These are phyloP conservation scores for Cheilosia vulpina DNA, from an alignment of 2,888 invertebrate species.

Conservation along the genomic window DNA sequence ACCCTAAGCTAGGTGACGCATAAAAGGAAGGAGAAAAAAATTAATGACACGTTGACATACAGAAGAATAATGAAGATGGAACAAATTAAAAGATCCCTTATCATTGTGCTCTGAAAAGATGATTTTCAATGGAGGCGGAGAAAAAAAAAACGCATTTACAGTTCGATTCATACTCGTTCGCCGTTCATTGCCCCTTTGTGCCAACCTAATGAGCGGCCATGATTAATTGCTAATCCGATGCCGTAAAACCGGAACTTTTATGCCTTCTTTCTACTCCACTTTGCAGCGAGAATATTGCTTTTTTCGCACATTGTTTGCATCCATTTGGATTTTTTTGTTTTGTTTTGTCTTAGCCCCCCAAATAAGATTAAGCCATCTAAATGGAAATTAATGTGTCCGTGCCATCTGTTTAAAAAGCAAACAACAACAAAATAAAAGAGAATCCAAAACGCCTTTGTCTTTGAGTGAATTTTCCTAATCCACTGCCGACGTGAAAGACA, in stretches of 20 bases:
- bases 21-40: conserved; percentile 2
- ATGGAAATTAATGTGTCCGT: conserved; percentile 71
- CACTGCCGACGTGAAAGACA: conserved; percentile 21
- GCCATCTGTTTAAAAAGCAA: conserved; percentile 65
- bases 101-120: conserved; percentile 17
- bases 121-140: conserved; percentile 38
- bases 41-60: conserved; percentile 54
- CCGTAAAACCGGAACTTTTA: conserved; percentile 51
- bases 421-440: conserved; percentile 23
- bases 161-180: conserved; percentile 44
- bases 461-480: conserved; percentile 47
- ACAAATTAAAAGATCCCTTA: conserved; percentile 60
- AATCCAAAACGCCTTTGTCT: conserved; percentile 15
- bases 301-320: conserved; percentile 10
- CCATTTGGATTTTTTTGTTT: conserved; percentile 22
- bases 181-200: conserved; percentile 44
- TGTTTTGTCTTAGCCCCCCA: conserved; percentile 29
- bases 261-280: conserved; percentile 49
- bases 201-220: conserved; percentile 61
- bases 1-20: not conserved
- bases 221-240: conserved; percentile 69
- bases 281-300: conserved; percentile 13
- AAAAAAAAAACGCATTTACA: conserved; percentile 47
- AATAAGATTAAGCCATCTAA: conserved; percentile 68
- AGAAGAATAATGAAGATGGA: conserved; percentile 61